Percentiles rank a stretch among this genome's conserved stretches.
Evolutionary conservation across 1,140 invertebrate genomes (phyloP).

Genomic region (Orchesella cincta): DNA sequence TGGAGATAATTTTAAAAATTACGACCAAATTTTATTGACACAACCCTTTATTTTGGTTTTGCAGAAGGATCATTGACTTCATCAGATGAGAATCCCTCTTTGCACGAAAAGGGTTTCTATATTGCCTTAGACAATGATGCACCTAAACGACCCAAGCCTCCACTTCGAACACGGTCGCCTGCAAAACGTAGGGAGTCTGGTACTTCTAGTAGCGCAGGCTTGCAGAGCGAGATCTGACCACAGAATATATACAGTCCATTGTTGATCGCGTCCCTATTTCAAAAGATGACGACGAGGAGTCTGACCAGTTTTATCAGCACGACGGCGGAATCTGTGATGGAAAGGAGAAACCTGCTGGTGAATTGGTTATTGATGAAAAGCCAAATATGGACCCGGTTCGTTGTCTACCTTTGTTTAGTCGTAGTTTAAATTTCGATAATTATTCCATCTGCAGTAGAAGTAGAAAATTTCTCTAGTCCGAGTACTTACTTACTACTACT

Average conservation of each 20-base stretch:
- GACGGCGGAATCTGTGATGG: slow-evolving; percentile 41
- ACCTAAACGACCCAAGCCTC: slow-evolving; percentile 85
- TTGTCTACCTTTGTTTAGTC: neutral
- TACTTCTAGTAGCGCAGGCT: slow-evolving; percentile 29
- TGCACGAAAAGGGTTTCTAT: slow-evolving; percentile 84
- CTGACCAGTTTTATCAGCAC: slow-evolving; percentile 42
- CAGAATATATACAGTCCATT: slow-evolving; percentile 47
- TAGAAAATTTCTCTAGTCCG: slow-evolving; percentile 1
- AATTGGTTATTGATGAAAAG: slow-evolving; percentile 45
- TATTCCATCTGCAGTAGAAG: neutral
- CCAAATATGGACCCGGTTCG: slow-evolving; percentile 42
- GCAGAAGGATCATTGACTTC: slow-evolving; percentile 42
- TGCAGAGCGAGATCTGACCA: slow-evolving; percentile 36
- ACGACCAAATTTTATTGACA: too few relatives aligned
- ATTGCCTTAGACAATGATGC: slow-evolving; percentile 82
- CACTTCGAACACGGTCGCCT: slow-evolving; percentile 68
- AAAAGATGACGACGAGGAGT: slow-evolving; percentile 52
- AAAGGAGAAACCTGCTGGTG: slow-evolving; percentile 49
- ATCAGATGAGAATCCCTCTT: slow-evolving; percentile 44
- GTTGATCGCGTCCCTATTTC: slow-evolving; percentile 42
- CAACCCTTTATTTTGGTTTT: too few relatives aligned
- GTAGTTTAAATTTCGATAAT: neutral
- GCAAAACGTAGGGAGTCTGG: slow-evolving; percentile 42
- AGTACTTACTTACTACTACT: neutral
- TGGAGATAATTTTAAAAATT: too few relatives aligned